Base-by-base conservation (phyloP, 2,797 vertebrate genomes). In the Cetoscarus ocellatus region DNA sequence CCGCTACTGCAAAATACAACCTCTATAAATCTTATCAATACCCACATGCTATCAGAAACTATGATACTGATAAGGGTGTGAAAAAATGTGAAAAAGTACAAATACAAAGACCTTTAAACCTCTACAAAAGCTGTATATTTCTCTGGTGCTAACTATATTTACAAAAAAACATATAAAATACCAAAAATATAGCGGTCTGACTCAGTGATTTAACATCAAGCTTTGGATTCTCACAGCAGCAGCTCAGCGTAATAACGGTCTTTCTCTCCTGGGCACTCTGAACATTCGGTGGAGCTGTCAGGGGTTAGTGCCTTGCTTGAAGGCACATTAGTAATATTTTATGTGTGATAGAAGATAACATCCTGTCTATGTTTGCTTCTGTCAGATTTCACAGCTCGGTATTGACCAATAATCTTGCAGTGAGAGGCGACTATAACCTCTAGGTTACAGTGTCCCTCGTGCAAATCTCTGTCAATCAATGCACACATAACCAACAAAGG, bases 221-320 rank as follows among this genome's bases (percentile, higher is more conserved):
- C n/a, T 18, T 79, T 47, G 18, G 42, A 61, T 54, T 64, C 10
- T 13, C 38, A 39, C 38, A 39, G 38, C 2, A 39, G 38, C 38
- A 17, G 40, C 10, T 11, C 10, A 10, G 50, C 49, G 7, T 75
- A 71, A 81, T 60, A 65, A 58, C 54, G 56, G 52, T 52, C 60
- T 70, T 71, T 53, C 67, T 62, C 57, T 63, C 52, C 49, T 61
- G 67, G 34, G 50, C 49, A 17, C 64, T 27, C 72, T 75, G 61
- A 63, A 54, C 27, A 69, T 71, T 14, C 63, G 51, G 36, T 42
- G 38, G 53, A 63, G 55, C 65, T 45, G 38, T 39, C 61, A 35
- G 57, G 50, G 67, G 70, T 84, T 69, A 84, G 51, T 68, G 68
- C 45, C 68, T 84, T 54, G 70, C 79, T 79, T 50, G 67, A 68